Evolutionary conservation across 2,113 vertebrate species (phyloP), one percentile per base, ranked within the genome.

Genomic region (Sorex araneus): DNA sequence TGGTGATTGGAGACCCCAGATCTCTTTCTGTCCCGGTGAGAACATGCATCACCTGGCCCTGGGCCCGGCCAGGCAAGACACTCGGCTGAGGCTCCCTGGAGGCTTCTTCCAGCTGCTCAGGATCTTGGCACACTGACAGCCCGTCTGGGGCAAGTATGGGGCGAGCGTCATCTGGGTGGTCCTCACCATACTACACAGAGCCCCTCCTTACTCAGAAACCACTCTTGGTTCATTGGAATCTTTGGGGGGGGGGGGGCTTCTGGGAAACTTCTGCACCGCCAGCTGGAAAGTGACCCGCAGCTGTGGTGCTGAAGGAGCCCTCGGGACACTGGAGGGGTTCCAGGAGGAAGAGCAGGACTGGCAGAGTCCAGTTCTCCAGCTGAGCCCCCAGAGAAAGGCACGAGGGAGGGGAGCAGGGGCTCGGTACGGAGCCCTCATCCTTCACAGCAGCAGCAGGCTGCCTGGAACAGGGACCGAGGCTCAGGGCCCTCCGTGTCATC

Each of bases 1-100:
- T 54, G 13, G 8, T 54, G 54, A 54, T 23, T 21, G 21, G 57
- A 60, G 57, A 60, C 21, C 21, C 57, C 18, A 60, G 75, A 93
- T 60, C 23, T 94, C 74, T 95, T 97, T 95, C 83, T 74, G 43
- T 92, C 89, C 92, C 89, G 94, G 94, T 93, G 78, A 75, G 80
- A 50, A 87, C 50, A 83, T 60, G 25, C 57, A 32, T 23, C 10
- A 8, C 3, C 15, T 84, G 75, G n/a, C 77, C 40, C 19, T 27
- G 74, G 84, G 73, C 40, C 50, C 0, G 32, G 93, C 76, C 93
- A 77, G 47, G 77, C 1, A 0, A 12, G 89, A 92, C 84, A 84
- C n/a, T 64, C 89, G 77, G 18, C 19, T 60, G 57, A 21, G 32
- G 18, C 32, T 32, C 32, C 70, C 32, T 7, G 80, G 12, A 69